A percentile compares a stretch with the other conserved stretches of the same genome.
Evolutionary conservation across 2,113 vertebrate species (phyloP).

Genomic region (Helogale parvula): DNA sequence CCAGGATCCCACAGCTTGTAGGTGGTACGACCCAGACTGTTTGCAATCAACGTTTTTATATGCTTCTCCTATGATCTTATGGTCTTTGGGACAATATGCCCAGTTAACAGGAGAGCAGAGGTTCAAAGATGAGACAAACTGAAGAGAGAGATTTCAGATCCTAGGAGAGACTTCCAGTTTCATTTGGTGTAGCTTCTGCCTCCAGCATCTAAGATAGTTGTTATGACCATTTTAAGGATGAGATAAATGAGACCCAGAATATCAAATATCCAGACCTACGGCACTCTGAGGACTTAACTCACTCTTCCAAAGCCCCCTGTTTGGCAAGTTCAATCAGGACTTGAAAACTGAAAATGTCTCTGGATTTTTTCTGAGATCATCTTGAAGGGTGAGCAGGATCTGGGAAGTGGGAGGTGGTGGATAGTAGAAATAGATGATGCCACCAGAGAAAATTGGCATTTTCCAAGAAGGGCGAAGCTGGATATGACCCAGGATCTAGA

Average conservation of each 20-base stretch:
- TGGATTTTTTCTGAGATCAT: not conserved
- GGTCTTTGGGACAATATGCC: not conserved
- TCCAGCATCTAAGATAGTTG: not conserved
- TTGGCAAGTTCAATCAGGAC: not conserved
- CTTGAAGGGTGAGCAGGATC: not conserved
- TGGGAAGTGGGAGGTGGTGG: too few species aligned
- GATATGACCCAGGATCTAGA: not conserved
- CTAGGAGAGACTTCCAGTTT: not conserved
- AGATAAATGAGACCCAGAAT: too few species aligned
- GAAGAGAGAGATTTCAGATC: not conserved
- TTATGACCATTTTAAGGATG: not conserved
- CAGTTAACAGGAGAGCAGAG: not conserved
- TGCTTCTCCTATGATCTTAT: not conserved
- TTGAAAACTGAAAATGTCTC: not conserved
- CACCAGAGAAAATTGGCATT: not conserved
- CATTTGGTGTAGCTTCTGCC: not conserved
- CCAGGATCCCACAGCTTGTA: not conserved
- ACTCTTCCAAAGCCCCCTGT: not conserved
- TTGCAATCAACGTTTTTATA: not conserved
- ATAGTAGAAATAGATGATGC: not conserved
- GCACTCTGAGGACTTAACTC: not conserved
- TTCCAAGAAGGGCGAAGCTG: not conserved
- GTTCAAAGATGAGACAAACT: not conserved
- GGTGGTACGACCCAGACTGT: not conserved
- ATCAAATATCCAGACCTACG: not conserved